Evolutionary conservation across 2,888 invertebrate genomes (phyloP), one percentile per base, ranked within the genome.

Genomic region (Dusona sp.): DNA sequence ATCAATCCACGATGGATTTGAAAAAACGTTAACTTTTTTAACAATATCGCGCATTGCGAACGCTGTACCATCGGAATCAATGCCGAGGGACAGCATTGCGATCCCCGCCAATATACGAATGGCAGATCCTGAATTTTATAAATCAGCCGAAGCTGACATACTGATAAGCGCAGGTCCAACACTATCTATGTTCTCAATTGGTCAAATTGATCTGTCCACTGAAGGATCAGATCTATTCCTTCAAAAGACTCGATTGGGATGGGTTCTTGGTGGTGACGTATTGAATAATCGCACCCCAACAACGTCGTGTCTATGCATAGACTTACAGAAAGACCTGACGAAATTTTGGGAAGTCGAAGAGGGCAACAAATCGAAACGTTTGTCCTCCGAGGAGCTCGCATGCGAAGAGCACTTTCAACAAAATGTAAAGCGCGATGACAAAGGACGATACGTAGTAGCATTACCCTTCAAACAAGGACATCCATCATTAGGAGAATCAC

Each of bases 301-400:
- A 3, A 8, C 22, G 4, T 36, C 64, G 7, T 64, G 64, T 64
- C n/a, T 68, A 0, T 1, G 13, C 25, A 22, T 16, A 0, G 22
- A 77, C 9, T 1, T 70, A 2, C 70, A 78, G 33, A 2, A 1
- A 3, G 79, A 67, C 29, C 8, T 84, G 2, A 29, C 45, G 1
- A 74, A 19, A 25, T 79, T 79, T 61, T 84, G 61, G 74, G 48
- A 67, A 42, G 11, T 84, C n/a, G 75, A 79, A 68, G 61, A 84
- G 25, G 72, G 25, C 11, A 7, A 2, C 16, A 0, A 7, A 4
- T 16, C 25, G 7, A n/a, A 19, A 16, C 61, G 19, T 13, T 61
- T 22, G 1, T 64, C 77, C 0, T 3, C 19, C 4, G 79, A 79
- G n/a, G 84, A 73, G 8, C 19, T 45, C 9, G 8, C 2, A 13